phyloP scores from a whole-genome alignment of 2,888 invertebrate genomes.

The Himalopsyche anomala region DNA sequence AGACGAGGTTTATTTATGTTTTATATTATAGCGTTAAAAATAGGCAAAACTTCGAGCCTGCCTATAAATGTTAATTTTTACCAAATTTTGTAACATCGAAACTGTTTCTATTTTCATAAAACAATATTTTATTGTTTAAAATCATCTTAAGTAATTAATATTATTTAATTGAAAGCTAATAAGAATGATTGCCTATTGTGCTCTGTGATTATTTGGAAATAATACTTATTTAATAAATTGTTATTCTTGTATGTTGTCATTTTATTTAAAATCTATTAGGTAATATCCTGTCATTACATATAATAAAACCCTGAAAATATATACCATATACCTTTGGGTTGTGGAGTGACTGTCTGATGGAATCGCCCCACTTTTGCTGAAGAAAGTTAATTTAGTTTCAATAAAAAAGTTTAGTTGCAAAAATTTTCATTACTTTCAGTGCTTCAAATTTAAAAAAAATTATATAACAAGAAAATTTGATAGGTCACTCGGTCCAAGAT shows the following conservation, averaged over 20 bases:
- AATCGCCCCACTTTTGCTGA: too few relatives aligned
- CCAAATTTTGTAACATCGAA: slow-evolving; percentile 11
- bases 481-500: too few relatives aligned
- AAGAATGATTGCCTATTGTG: background rate
- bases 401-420: too few relatives aligned
- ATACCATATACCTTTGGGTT: too few relatives aligned
- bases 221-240: slow-evolving; percentile 25
- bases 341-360: too few relatives aligned
- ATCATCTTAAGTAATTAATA: too few relatives aligned
- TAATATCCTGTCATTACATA: too few relatives aligned
- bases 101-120: slow-evolving; percentile 20
- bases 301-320: too few relatives aligned
- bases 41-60: background rate
- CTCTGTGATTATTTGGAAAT: slow-evolving; percentile 24
- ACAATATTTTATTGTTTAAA: background rate
- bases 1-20: slow-evolving; percentile 4
- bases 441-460: too few relatives aligned
- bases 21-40: background rate
- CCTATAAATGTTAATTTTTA: background rate
- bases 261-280: background rate
- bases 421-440: too few relatives aligned
- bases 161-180: background rate
- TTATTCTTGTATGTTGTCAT: background rate
- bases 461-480: too few relatives aligned
- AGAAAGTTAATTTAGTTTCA: too few relatives aligned